Conservation (phyloP, 2,888 invertebrate species). For the Incurvaria masculella region DNA sequence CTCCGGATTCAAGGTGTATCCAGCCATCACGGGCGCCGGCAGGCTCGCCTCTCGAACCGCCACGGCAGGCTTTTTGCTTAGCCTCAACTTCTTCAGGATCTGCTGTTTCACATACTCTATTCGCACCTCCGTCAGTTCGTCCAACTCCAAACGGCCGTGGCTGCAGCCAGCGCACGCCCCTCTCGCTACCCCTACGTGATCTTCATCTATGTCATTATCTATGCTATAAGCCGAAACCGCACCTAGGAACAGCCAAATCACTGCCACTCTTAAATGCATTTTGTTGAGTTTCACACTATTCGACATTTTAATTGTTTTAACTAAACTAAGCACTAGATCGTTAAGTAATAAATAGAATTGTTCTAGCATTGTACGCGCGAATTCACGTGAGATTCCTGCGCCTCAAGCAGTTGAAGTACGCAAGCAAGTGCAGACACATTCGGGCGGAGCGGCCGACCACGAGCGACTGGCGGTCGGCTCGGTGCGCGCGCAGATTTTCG, state of each 20-base stretch:
- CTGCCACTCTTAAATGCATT: slow-evolving; percentile 29
- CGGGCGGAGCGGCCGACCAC: slow-evolving; percentile 24
- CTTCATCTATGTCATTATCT: slow-evolving; percentile 17
- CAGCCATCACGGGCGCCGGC: slow-evolving; percentile 74
- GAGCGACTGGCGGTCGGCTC: slow-evolving; percentile 17
- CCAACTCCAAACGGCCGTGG: slow-evolving; percentile 41
- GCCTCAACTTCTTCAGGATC: slow-evolving; percentile 74
- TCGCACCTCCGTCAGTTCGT: slow-evolving; percentile 64
- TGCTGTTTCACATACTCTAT: slow-evolving; percentile 83
- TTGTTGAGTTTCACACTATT: too few relatives aligned
- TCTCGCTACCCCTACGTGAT: slow-evolving; percentile 22
- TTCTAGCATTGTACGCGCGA: too few relatives aligned
- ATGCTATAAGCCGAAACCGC: slow-evolving; percentile 24
- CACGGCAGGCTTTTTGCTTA: slow-evolving; percentile 70
- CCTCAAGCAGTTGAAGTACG: slow-evolving; percentile 37
- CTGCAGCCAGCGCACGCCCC: slow-evolving; percentile 42
- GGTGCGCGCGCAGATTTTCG: too few relatives aligned
- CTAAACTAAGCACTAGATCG: too few relatives aligned
- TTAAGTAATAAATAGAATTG: too few relatives aligned
- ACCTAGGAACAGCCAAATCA: slow-evolving; percentile 33
- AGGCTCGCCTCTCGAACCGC: slow-evolving; percentile 60
- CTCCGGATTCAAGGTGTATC: slow-evolving; percentile 59
- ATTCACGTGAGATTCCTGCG: slow-evolving; percentile 27
- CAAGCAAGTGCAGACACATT: slow-evolving; percentile 37
- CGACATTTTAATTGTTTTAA: too few relatives aligned